Conservation (phyloP, 2,113 vertebrate genomes). For the Macroglossus sobrinus region DNA sequence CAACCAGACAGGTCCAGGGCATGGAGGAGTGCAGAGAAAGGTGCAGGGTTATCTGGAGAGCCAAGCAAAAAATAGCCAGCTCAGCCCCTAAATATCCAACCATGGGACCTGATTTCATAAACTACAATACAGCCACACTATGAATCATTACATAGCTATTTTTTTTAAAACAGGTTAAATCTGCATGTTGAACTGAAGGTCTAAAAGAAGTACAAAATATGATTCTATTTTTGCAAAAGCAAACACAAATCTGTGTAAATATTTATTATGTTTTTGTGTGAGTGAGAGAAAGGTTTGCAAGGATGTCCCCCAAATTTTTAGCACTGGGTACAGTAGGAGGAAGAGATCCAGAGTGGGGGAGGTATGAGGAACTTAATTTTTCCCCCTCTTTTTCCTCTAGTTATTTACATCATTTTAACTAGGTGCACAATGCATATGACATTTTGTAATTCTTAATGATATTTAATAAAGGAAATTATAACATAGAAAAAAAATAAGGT, state of each 20-base stretch:
- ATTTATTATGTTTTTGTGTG: neutral
- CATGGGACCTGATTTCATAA: neutral
- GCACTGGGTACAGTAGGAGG: neutral
- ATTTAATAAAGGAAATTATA: neutral
- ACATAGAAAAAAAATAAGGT: neutral
- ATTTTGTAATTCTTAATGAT: neutral
- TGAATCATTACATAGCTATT: neutral
- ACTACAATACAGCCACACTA: neutral
- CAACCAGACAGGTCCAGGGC: too few species aligned
- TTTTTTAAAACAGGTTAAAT: neutral
- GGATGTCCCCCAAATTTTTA: neutral
- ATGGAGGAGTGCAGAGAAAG: neutral
- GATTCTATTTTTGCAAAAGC: neutral
- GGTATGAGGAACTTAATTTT: neutral
- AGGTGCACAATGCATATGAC: neutral
- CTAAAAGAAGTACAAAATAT: neutral
- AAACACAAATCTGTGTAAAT: neutral
- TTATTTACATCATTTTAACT: neutral
- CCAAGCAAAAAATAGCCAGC: neutral
- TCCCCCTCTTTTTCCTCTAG: neutral
- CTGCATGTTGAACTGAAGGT: neutral
- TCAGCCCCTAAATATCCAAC: neutral
- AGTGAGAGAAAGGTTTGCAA: neutral
- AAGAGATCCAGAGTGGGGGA: neutral
- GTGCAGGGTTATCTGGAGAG: neutral